Evolutionary conservation across 1,140 invertebrate genomes (phyloP).

Genomic region (Mesaphorura yosii): DNA sequence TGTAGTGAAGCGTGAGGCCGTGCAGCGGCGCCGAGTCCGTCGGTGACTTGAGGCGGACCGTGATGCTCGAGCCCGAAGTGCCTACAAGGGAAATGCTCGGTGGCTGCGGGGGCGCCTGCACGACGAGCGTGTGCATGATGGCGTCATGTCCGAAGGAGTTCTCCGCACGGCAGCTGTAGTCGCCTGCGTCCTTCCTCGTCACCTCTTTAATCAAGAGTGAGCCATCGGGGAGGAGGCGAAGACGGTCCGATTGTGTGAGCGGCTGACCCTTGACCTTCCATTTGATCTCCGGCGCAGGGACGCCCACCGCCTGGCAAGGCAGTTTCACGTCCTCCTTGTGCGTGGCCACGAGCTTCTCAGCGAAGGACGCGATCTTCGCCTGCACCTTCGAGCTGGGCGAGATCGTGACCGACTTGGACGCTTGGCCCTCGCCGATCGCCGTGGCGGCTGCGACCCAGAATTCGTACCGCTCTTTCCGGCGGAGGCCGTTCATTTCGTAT

Average conservation of each 20-base stretch:
- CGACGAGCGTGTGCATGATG: constrained; percentile 55
- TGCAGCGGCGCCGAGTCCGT: constrained; percentile 61
- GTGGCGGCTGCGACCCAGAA: constrained; percentile 92
- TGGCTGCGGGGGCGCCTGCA: constrained; percentile 65
- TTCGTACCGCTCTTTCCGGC: constrained; percentile 68
- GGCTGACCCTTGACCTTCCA: constrained; percentile 64
- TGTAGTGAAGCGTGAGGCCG: constrained; percentile 83
- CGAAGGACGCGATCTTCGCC: constrained; percentile 82
- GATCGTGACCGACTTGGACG: constrained; percentile 69
- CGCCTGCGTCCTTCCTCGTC: constrained; percentile 48
- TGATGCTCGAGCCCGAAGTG: constrained; percentile 70
- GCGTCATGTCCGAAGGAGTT: constrained; percentile 85
- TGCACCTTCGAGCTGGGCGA: constrained; percentile 76
- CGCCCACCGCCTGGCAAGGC: constrained; percentile 78
- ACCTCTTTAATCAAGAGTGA: constrained; percentile 80
- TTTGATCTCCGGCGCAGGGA: constrained; percentile 71
- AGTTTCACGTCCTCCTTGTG: constrained; percentile 84
- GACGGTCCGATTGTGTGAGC: constrained; percentile 58
- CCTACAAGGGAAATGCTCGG: constrained; percentile 64
- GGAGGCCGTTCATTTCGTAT: constrained; percentile 71
- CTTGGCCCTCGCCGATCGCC: constrained; percentile 80
- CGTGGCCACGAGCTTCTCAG: constrained; percentile 75
- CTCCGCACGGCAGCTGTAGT: constrained; percentile 64
- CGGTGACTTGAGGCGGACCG: constrained; percentile 62
- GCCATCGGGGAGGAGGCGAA: constrained; percentile 72